These are phyloP conservation scores for Drosophila lacertosa DNA, from an alignment of 1,140 invertebrate species.

Conservation along the genomic window DNA sequence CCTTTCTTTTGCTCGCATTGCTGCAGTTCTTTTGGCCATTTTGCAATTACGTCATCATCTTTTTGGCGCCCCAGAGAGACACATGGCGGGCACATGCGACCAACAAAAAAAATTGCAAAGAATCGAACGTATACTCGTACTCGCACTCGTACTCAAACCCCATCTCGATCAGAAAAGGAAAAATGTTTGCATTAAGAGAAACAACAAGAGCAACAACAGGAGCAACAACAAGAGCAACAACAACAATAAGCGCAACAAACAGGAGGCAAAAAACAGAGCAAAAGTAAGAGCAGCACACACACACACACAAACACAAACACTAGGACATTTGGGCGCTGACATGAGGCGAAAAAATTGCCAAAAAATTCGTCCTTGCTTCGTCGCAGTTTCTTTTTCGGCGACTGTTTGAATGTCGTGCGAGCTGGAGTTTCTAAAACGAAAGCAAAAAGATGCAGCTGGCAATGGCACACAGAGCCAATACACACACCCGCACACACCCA, in stretches of 20 bases:
- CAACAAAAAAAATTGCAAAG: slow-evolving; percentile 43
- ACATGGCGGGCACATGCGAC: slow-evolving; percentile 8
- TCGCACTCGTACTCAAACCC: slow-evolving; percentile 9
- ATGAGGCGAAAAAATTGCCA: slow-evolving; percentile 66
- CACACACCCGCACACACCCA: slow-evolving; percentile 16
- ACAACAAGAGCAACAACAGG: slow-evolving; percentile 12
- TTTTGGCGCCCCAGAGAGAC: slow-evolving; percentile 25
- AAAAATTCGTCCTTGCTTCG: slow-evolving; percentile 83
- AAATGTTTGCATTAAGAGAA: slow-evolving; percentile 29
- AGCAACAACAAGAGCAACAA: slow-evolving; percentile 6
- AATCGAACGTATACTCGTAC: slow-evolving; percentile 2
- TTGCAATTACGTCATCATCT: slow-evolving; percentile 19
- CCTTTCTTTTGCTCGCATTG: slow-evolving; percentile 13
- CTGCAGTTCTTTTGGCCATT: slow-evolving; percentile 24
- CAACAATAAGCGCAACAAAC: slow-evolving; percentile 33
- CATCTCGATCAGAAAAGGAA: slow-evolving; percentile 35
- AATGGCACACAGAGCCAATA: slow-evolving; percentile 12
- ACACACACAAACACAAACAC: slow-evolving; percentile 20
- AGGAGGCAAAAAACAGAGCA: slow-evolving; percentile 39
- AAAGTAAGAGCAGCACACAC: slow-evolving; percentile 47
- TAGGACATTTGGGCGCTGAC: slow-evolving; percentile 16
- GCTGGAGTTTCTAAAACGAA: slow-evolving; percentile 72
- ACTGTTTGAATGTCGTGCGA: slow-evolving; percentile 69
- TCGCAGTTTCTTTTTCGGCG: slow-evolving; percentile 81
- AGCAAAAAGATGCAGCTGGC: slow-evolving; percentile 73